These are phyloP conservation scores for Trichogramma dendrolimi DNA, from an alignment of 2,888 invertebrate genomes.

Conservation along the genomic window DNA sequence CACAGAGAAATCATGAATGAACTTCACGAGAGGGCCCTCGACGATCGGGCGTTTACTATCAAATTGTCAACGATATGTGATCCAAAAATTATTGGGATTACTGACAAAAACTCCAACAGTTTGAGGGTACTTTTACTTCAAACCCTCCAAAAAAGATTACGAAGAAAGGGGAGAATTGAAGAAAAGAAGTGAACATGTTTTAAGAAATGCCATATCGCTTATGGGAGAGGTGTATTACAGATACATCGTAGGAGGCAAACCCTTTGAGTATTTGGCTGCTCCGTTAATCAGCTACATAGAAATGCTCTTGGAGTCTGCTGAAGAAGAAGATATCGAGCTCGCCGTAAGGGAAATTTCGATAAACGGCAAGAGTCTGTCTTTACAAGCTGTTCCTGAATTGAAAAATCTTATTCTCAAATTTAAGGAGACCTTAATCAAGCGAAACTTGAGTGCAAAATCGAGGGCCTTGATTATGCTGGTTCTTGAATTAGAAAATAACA, in stretches of 20 bases:
- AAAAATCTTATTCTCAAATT: no score
- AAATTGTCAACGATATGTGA: conserved; percentile 24
- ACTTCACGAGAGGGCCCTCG: conserved; percentile 32
- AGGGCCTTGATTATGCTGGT: conserved; percentile 50
- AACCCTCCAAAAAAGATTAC: conserved; percentile 21
- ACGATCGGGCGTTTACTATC: conserved; percentile 31
- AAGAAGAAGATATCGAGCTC: conserved; percentile 49
- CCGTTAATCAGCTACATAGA: conserved; percentile 50
- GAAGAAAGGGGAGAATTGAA: neutral
- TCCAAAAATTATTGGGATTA: no score
- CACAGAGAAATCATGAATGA: conserved; percentile 27
- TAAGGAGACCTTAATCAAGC: conserved; percentile 37
- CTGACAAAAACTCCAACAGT: conserved; percentile 13
- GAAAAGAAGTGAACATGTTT: no score
- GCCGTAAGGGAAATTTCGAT: conserved; percentile 36
- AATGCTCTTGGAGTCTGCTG: conserved; percentile 48
- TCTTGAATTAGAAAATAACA: conserved; percentile 48
- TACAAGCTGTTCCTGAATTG: no score
- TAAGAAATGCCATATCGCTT: conserved; percentile 47
- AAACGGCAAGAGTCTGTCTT: no score
- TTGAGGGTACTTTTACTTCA: conserved; percentile 11
- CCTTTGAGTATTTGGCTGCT: conserved; percentile 36
- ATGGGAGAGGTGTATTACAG: conserved; percentile 49
- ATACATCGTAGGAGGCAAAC: conserved; percentile 36
- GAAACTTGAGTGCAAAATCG: conserved; percentile 43